Conservation (phyloP, 2,113 vertebrate genomes). For the Prunella himalayana region DNA sequence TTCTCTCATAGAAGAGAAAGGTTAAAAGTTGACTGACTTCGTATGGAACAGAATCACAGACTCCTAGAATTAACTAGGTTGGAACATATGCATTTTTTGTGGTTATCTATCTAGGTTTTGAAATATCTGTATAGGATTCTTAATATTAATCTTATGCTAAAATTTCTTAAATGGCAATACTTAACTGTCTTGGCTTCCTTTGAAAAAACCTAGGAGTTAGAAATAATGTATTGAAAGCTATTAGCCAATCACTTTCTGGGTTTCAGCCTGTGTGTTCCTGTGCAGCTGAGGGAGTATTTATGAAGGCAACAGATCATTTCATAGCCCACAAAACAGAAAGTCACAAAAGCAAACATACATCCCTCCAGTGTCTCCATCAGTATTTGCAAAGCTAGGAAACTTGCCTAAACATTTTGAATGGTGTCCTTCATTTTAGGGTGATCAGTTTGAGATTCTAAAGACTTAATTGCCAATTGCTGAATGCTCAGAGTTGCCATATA, state of each 20-base stretch:
- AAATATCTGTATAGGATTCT: background rate
- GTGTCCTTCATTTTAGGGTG: background rate
- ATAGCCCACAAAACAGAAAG: background rate
- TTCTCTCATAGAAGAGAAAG: background rate
- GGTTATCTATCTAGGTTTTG: background rate
- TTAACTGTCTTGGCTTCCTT: background rate
- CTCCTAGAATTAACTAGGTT: background rate
- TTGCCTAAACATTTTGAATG: background rate
- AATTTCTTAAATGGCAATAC: background rate
- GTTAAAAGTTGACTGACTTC: background rate
- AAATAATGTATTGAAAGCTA: background rate
- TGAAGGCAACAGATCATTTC: background rate
- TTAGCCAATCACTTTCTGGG: too few relatives aligned
- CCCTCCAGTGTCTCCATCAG: background rate
- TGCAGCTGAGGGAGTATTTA: background rate
- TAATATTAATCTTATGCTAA: background rate
- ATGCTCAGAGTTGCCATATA: background rate
- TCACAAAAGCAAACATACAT: fast-evolving
- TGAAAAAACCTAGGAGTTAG: background rate
- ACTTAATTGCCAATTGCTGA: background rate
- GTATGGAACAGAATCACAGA: background rate
- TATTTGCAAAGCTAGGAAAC: background rate
- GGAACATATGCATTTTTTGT: background rate
- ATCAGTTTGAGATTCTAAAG: background rate
- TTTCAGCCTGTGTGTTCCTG: background rate